phyloP scores from a whole-genome alignment of 2,797 vertebrate species.

The Aldrovandia affinis region DNA sequence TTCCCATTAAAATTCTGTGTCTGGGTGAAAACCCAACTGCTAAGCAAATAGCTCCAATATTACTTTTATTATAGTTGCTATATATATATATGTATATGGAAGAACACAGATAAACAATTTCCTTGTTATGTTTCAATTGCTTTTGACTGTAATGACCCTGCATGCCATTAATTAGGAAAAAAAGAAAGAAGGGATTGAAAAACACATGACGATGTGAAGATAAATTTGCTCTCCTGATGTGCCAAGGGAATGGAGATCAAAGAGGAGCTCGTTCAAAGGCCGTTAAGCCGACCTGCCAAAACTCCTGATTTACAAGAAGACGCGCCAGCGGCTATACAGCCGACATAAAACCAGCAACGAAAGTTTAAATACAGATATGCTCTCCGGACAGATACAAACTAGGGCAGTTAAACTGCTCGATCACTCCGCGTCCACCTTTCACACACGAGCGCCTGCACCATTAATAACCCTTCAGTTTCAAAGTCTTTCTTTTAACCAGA shows the following conservation, averaged over 20 bases:
- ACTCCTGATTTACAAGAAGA: not conserved
- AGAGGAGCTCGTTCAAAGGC: conserved; percentile 13
- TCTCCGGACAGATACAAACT: conserved; percentile 2
- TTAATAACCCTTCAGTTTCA: not conserved
- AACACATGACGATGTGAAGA: not conserved
- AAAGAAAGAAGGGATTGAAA: not conserved
- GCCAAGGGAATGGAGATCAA: not conserved
- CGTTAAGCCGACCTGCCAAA: not conserved
- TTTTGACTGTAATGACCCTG: not conserved
- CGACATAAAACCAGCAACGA: not conserved
- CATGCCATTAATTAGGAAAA: not conserved
- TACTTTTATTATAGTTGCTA: too few species aligned
- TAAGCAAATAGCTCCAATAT: too few species aligned
- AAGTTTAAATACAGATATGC: not conserved
- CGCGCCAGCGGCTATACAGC: not conserved
- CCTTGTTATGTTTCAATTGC: not conserved
- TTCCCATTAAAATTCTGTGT: too few species aligned
- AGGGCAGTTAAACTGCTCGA: too few species aligned
- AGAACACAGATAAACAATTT: too few species aligned
- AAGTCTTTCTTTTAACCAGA: not conserved
- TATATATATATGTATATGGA: too few species aligned
- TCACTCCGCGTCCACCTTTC: not conserved
- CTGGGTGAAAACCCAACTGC: too few species aligned
- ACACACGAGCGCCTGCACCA: not conserved
- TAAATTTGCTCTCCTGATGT: not conserved